A percentile compares a stretch with the other conserved stretches of the same genome.
phyloP scores from a whole-genome alignment of 1,140 invertebrate genomes.

The Tyrophagus putrescentiae region DNA sequence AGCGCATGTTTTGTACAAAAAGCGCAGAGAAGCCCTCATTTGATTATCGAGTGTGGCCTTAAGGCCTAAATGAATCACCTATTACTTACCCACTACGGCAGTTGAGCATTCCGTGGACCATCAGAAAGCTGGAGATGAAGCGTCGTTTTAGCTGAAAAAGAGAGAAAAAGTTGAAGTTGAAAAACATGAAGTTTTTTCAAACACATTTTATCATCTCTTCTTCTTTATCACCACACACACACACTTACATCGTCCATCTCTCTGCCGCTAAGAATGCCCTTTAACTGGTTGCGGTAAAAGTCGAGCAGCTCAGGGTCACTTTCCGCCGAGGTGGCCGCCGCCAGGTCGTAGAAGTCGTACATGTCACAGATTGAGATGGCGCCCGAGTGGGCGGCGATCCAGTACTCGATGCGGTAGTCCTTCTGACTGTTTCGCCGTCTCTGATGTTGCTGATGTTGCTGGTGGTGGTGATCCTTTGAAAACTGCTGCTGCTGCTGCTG shows the following conservation, averaged over 20 bases:
- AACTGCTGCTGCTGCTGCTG: too few species aligned
- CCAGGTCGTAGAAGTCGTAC: slow-evolving; percentile 12
- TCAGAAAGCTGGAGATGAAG: slow-evolving; percentile 3
- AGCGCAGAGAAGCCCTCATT: too few species aligned
- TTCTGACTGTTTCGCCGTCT: neutral
- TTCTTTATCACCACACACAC: too few species aligned
- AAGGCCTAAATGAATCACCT: too few species aligned
- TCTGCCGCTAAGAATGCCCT: neutral
- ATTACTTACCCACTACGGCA: neutral
- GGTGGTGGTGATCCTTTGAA: too few species aligned
- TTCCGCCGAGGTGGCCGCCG: neutral
- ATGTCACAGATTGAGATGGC: slow-evolving; percentile 8
- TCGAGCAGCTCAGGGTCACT: neutral
- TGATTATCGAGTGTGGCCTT: too few species aligned
- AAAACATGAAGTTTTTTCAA: too few species aligned
- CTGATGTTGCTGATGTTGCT: too few species aligned
- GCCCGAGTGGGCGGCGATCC: neutral
- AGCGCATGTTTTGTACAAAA: too few species aligned
- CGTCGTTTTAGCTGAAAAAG: neutral
- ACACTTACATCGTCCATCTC: slow-evolving; percentile 6
- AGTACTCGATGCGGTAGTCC: slow-evolving; percentile 14
- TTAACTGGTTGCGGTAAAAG: neutral
- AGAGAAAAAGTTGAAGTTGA: neutral
- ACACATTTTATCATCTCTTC: too few species aligned
- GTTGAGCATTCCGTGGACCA: slow-evolving; percentile 10